Conservation (phyloP, 1,140 invertebrate species). For the Drosophila paulistorum region DNA sequence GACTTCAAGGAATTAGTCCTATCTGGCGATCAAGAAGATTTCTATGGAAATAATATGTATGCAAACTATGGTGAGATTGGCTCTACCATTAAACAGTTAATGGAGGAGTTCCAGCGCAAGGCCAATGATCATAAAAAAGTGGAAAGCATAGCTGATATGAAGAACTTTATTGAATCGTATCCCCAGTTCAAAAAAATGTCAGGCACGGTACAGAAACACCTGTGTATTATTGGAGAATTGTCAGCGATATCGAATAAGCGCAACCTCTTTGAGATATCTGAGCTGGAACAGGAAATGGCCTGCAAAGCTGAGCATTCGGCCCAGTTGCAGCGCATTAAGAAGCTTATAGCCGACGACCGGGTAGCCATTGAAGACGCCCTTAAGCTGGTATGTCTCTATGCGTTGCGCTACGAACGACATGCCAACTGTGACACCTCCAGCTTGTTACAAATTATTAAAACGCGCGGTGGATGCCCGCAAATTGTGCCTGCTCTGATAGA, state of each 20-base stretch:
- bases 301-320: slow-evolving; percentile 96
- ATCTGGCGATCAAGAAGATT: slow-evolving; percentile 98
- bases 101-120: slow-evolving; percentile 99
- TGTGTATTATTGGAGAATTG: slow-evolving; percentile 97
- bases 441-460: slow-evolving; percentile 89
- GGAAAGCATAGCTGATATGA: slow-evolving; percentile 99
- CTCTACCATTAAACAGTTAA: slow-evolving; percentile 97
- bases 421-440: slow-evolving; percentile 92
- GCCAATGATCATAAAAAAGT: slow-evolving; percentile 98
- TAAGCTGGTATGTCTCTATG: slow-evolving; percentile 96
- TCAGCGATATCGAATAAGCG: slow-evolving; percentile 92
- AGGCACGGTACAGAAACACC: slow-evolving; percentile 98
- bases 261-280: slow-evolving; percentile 95
- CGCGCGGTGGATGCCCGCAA: slow-evolving; percentile 86
- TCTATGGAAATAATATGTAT: slow-evolving; percentile 98
- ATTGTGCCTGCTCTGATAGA: slow-evolving; percentile 90
- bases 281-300: slow-evolving; percentile 97
- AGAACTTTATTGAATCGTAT: slow-evolving; percentile 99
- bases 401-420: slow-evolving; percentile 95
- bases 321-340: slow-evolving; percentile 91
- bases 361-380: slow-evolving; percentile 92
- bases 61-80: slow-evolving; percentile 99
- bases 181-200: slow-evolving; percentile 99
- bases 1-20: slow-evolving; percentile 97
- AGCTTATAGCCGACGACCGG: slow-evolving; percentile 88